A percentile compares a stretch with the other conserved stretches of the same genome.
phyloP scores from a whole-genome alignment of 2,888 invertebrate genomes.

The Buathra laborator region DNA sequence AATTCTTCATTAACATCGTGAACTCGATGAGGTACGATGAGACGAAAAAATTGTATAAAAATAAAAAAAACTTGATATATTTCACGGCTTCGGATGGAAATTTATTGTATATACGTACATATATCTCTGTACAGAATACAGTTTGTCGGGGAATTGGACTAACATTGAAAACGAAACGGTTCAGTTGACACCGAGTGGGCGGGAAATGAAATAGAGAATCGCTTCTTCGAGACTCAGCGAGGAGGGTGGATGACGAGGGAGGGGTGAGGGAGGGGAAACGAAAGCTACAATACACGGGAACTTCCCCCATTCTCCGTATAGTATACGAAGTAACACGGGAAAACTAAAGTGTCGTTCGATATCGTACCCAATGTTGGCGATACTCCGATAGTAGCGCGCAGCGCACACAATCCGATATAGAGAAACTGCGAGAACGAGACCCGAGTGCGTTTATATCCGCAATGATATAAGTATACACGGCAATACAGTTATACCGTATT shows the following conservation, averaged over 20 bases:
- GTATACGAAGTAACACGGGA: background rate
- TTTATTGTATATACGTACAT: too few species aligned
- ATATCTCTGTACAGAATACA: too few species aligned
- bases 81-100: background rate
- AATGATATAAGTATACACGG: slow-evolving; percentile 27
- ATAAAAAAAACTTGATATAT: background rate
- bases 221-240: slow-evolving; percentile 45
- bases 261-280: too few species aligned
- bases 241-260: too few species aligned
- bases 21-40: background rate
- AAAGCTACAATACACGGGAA: slow-evolving; percentile 13
- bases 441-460: slow-evolving; percentile 43
- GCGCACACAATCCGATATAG: slow-evolving; percentile 31
- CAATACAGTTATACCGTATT: background rate
- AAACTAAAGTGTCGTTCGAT: slow-evolving; percentile 46
- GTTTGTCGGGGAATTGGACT: background rate
- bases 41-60: background rate
- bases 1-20: slow-evolving; percentile 15
- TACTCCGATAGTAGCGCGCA: slow-evolving; percentile 1
- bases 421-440: slow-evolving; percentile 43
- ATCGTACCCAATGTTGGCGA: slow-evolving; percentile 2
- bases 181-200: slow-evolving; percentile 5
- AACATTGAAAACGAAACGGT: background rate
- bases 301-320: slow-evolving; percentile 13
- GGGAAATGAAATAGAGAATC: slow-evolving; percentile 46